phyloP scores from a whole-genome alignment of 1,140 invertebrate genomes.

The Glossosoma conforme region DNA sequence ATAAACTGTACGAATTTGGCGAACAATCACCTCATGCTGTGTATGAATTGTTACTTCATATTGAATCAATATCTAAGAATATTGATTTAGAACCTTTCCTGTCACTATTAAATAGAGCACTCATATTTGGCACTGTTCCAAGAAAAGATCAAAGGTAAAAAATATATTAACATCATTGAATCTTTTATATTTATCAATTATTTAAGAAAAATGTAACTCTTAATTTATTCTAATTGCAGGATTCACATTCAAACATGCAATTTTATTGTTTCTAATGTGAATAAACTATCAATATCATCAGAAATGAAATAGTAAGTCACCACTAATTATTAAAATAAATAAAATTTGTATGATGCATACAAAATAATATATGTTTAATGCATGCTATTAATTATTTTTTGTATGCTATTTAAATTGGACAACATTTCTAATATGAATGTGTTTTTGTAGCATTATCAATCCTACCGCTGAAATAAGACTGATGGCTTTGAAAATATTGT shows the following conservation, averaged over 20 bases:
- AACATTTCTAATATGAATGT: conserved; percentile 1
- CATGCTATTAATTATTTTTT: conserved; percentile 4
- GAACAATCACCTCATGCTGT: conserved; percentile 20
- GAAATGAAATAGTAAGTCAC: conserved; percentile 17
- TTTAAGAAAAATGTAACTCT: not conserved
- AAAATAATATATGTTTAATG: not conserved
- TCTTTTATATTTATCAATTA: not conserved
- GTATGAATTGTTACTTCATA: conserved; percentile 12
- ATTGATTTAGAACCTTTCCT: conserved; percentile 2
- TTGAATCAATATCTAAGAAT: conserved; percentile 1
- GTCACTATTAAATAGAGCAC: conserved; percentile 9
- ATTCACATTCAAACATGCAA: conserved; percentile 22
- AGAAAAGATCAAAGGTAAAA: conserved; percentile 30
- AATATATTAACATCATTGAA: not conserved
- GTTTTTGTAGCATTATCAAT: conserved; percentile 23
- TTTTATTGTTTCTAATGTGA: conserved; percentile 8
- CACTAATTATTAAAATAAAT: not conserved
- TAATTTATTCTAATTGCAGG: conserved; percentile 13
- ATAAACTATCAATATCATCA: conserved; percentile 10
- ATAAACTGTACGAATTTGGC: conserved; percentile 22
- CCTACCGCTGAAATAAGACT: conserved; percentile 13
- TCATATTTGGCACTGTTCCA: conserved; percentile 19
- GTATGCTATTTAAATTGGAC: not conserved
- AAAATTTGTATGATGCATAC: not conserved
- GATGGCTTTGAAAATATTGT: conserved; percentile 13